Conservation (phyloP, 2,888 invertebrate species). For the Scaptomyza caliginosa region DNA sequence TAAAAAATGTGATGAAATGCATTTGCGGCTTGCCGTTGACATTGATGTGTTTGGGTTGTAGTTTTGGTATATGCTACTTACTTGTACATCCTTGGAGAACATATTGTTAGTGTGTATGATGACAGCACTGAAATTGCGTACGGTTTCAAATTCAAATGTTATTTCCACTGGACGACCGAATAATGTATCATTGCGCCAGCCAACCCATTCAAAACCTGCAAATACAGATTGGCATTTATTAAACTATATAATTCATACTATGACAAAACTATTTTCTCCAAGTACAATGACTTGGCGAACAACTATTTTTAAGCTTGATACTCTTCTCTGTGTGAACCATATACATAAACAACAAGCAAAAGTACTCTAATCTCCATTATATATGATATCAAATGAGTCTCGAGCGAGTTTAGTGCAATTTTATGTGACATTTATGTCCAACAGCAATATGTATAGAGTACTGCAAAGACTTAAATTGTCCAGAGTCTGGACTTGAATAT, state of each 20-base stretch:
- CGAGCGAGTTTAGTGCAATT: constrained; percentile 20
- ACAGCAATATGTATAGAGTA: constrained; percentile 10
- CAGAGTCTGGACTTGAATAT: constrained; percentile 5
- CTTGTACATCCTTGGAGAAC: constrained; percentile 90
- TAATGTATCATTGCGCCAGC: constrained; percentile 90
- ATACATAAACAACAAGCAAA: background rate
- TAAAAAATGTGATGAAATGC: constrained; percentile 53
- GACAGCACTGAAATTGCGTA: constrained; percentile 90
- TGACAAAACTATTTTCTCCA: too few species aligned
- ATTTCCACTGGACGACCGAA: constrained; percentile 89
- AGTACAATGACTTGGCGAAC: background rate
- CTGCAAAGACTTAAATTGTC: constrained; percentile 3
- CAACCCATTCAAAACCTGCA: constrained; percentile 92
- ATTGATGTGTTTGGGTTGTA: constrained; percentile 6
- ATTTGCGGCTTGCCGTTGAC: constrained; percentile 30
- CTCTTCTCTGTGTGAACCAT: background rate
- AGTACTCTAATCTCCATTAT: constrained; percentile 12
- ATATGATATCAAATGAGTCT: constrained; percentile 21
- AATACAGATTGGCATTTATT: constrained; percentile 13
- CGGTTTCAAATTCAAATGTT: constrained; percentile 90
- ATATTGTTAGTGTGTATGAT: constrained; percentile 91
- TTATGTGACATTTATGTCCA: constrained; percentile 50
- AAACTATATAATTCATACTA: background rate
- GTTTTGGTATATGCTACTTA: constrained; percentile 74
- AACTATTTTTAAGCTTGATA: too few species aligned